These are phyloP conservation scores for Saccopteryx leptura DNA, from an alignment of 2,113 vertebrate species.

Conservation along the genomic window DNA sequence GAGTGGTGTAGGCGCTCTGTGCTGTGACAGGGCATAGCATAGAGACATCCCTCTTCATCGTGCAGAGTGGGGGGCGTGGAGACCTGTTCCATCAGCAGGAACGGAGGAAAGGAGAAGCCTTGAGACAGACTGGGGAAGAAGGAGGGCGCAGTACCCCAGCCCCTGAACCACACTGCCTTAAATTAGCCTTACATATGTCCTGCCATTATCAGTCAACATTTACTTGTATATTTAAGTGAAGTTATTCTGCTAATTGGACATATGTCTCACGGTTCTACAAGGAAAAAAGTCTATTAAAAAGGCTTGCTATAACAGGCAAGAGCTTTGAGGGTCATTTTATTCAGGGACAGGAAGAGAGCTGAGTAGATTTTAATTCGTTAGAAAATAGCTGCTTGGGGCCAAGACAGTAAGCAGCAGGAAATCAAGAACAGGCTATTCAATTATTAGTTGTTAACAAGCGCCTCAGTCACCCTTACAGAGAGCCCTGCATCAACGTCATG, in stretches of 20 bases:
- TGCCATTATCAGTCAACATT: constrained; percentile 67
- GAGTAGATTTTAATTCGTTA: constrained; percentile 82
- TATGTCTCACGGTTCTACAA: constrained; percentile 69
- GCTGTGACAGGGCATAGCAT: not conserved
- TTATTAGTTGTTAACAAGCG: constrained; percentile 32
- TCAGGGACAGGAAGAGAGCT: constrained; percentile 67
- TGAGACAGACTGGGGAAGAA: not conserved
- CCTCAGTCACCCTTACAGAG: not conserved
- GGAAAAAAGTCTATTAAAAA: constrained; percentile 79
- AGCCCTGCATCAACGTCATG: not conserved
- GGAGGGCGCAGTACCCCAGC: not conserved
- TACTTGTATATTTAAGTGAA: constrained; percentile 82
- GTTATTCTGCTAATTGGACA: constrained; percentile 76
- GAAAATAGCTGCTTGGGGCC: constrained; percentile 78
- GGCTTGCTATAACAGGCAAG: constrained; percentile 64
- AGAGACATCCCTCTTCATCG: not conserved
- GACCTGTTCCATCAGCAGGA: not conserved
- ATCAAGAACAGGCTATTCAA: constrained; percentile 60
- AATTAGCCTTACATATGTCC: constrained; percentile 76
- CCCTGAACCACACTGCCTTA: constrained; percentile 58
- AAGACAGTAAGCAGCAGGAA: constrained; percentile 64
- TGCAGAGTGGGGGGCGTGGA: not conserved
- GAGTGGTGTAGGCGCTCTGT: not conserved
- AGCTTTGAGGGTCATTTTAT: constrained; percentile 70
- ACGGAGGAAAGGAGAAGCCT: not conserved